These are phyloP conservation scores for Labeo calbasu DNA, from an alignment of 2,797 vertebrate species.

Conservation along the genomic window DNA sequence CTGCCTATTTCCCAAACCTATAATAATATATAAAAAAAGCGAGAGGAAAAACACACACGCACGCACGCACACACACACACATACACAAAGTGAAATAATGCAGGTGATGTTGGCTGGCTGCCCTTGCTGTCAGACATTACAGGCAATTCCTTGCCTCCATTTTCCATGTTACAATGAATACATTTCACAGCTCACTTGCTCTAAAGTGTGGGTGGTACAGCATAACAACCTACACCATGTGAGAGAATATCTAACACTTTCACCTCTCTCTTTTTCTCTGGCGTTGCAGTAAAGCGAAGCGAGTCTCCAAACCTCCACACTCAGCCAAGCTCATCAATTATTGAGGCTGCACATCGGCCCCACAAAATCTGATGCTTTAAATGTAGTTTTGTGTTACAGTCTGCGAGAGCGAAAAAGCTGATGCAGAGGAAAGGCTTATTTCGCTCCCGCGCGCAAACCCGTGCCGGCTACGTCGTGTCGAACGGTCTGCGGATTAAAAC, in stretches of 20 bases:
- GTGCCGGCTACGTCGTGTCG: neutral
- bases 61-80: neutral
- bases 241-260: conserved; percentile 85
- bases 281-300: conserved; percentile 70
- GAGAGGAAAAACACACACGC: neutral
- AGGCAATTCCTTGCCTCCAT: conserved; percentile 86
- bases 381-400: conserved; percentile 53
- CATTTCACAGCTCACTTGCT: conserved; percentile 92
- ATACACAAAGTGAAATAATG: conserved; percentile 80
- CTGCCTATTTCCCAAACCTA: conserved; percentile 84
- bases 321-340: conserved; percentile 64
- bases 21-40: conserved; percentile 79
- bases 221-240: conserved; percentile 85
- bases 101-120: conserved; percentile 85
- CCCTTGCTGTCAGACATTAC: conserved; percentile 87
- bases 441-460: neutral
- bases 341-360: conserved; percentile 51
- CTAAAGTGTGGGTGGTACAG: conserved; percentile 86
- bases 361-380: conserved; percentile 55
- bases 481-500: neutral
- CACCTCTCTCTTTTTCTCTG: conserved; percentile 53
- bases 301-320: conserved; percentile 67
- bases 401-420: conserved; percentile 28
- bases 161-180: conserved; percentile 89
- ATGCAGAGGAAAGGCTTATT: conserved; percentile 34